Evolutionary conservation across 2,797 vertebrate genomes (phyloP), one percentile per base, ranked within the genome.

Genomic region (Silurus lanzhouensis): DNA sequence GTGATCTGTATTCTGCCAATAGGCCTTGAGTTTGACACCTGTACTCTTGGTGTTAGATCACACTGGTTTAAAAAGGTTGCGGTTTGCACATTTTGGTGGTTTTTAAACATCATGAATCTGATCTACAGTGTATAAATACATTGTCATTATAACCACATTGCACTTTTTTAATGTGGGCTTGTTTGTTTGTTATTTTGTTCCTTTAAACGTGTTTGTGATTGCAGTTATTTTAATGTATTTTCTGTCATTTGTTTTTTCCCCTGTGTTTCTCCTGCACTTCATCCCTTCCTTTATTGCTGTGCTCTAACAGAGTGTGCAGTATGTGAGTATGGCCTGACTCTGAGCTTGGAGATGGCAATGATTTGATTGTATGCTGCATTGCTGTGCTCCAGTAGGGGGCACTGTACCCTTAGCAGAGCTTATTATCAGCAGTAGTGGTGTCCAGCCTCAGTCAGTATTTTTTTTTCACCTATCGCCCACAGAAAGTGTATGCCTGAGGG

Each of bases 301-400:
- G 91, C 92, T 88, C 92, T 92, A 77, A 91, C 95, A 96, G 95
- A 95, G 91, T 93, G 89, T 95, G 82, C 94, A 95, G 90, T 96
- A 95, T 95, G 95, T 96, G 94, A 96, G 95, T 96, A 96, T 95
- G 63, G 83, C 80, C 83, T 81, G 58, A 84, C 60, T 84, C 71
- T 55, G 52, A 70, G 79, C 75, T 88, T 84, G 63, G 60, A 71
- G 71, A 76, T 79, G 46, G 82, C 82, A 81, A 79, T 81, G 19
- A 76, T 84, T 83, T 86, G 57, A 79, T 78, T 84, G 72, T 82
- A 31, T 71, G 81, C 78, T 86, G 66, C 84, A 81, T 78, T 81
- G 52, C 64, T 81, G 13, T 84, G n/a, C 67, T 81, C 67, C 74
- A 81, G n/a, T 82, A 83, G 77, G 61, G 82, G 76, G 57, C 20